Evolutionary conservation across 37 sponge, comb jelly and placozoan genomes (phyloP), one percentile per base, ranked within the genome.

Genomic region (Amphimedon queenslandica): DNA sequence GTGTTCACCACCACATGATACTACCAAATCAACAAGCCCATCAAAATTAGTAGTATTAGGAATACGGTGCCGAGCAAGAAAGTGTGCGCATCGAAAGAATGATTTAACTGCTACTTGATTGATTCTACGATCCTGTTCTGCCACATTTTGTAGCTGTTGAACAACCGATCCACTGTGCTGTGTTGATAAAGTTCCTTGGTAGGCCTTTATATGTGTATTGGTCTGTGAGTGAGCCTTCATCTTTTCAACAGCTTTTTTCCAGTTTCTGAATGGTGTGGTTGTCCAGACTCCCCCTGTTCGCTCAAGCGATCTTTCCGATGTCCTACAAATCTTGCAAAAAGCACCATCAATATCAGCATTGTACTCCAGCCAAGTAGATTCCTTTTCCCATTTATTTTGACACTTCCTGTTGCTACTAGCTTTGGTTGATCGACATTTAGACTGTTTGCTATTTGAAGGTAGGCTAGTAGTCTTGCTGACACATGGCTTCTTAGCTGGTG

Each of bases 101-200:
- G 87, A 55, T 78, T 80, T 87, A 40, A 87, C 75, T n/a, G 87
- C 87, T 51, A 63, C 57, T 39, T 72, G 80, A 67, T 87, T 87
- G 38, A 70, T 81, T 32, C 61, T 10, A 36, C 75, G 80, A 55
- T 81, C 77, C 30, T 38, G 40, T 71, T 84, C 73, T 84, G 77
- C 85, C 78, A 84, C 57, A 77, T 77, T 8, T 37, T 78, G 58
- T 72, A 84, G 24, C 73, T 77, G 57, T 64, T 81, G 77, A 28
- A 77, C 56, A 35, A 87, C 70, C 10, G 82, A 71, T 66, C 78
- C 88, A 41, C 65, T 53, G 57, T 21, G 72, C 34, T 69, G 28
- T 75, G 72, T 76, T 47, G 53, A 8, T 13, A 47, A 47, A 47
- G 53, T 13, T 47, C 13, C 53, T 47, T 47, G 53, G 13, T 8